These are phyloP conservation scores for Myotis vivesi DNA, from an alignment of 2,797 vertebrate species.

Conservation along the genomic window DNA sequence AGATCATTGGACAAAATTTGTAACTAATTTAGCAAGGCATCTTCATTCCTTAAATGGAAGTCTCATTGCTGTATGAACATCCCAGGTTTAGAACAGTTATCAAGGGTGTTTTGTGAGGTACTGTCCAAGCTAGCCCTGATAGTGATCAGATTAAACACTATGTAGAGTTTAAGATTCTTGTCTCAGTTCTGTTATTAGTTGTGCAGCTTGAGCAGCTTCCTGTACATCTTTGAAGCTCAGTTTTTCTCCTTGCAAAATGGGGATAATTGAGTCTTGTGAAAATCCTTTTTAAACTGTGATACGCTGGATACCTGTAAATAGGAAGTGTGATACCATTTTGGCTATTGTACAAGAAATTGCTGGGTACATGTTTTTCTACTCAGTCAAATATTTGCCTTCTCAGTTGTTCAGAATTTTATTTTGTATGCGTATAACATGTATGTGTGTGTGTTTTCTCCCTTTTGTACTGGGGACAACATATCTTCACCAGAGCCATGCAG, in stretches of 20 bases:
- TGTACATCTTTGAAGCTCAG: neutral
- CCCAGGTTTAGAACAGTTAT: neutral
- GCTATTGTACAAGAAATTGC: neutral
- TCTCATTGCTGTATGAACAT: neutral
- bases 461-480: neutral
- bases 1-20: neutral
- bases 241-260: conserved; percentile 34
- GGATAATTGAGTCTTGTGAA: neutral
- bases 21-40: neutral
- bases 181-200: conserved; percentile 25
- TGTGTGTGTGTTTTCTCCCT: neutral
- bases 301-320: neutral
- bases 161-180: conserved; percentile 17
- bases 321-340: conserved; percentile 23
- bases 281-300: conserved; percentile 38
- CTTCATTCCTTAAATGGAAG: neutral
- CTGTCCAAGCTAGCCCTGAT: neutral
- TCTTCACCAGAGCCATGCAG: neutral
- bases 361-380: neutral
- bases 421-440: neutral
- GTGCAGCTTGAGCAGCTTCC: neutral
- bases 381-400: neutral
- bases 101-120: neutral
- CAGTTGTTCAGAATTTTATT: conserved; percentile 31
- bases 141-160: conserved; percentile 27